Percentiles rank a stretch among this genome's conserved stretches.
These are phyloP conservation scores for Chionis minor DNA, from an alignment of 2,113 vertebrate genomes.

Conservation along the genomic window DNA sequence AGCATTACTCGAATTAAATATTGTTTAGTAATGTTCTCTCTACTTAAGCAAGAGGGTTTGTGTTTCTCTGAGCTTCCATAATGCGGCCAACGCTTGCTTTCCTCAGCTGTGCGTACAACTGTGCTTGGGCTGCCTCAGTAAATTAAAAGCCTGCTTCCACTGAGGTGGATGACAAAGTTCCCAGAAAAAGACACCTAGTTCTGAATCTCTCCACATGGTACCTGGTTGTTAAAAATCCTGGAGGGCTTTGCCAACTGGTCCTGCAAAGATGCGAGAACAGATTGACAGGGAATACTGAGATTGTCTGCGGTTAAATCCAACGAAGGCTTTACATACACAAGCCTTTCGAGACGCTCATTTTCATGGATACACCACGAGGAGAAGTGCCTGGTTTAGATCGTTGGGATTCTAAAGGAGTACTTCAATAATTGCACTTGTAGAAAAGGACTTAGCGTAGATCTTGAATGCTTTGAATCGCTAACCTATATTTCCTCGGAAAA, in stretches of 20 bases:
- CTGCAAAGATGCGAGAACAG: background rate
- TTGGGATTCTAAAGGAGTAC: background rate
- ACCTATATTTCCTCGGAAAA: background rate
- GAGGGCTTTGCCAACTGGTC: background rate
- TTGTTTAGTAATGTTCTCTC: background rate
- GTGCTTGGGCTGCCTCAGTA: background rate
- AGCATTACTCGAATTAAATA: background rate
- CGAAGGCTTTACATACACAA: background rate
- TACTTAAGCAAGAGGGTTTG: background rate
- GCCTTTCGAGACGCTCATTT: background rate
- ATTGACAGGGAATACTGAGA: rapidly evolving
- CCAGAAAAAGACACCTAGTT: background rate
- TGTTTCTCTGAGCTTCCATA: background rate
- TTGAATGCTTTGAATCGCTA: background rate
- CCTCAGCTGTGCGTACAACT: background rate
- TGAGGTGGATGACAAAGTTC: background rate
- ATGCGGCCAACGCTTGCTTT: background rate
- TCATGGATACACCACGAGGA: background rate
- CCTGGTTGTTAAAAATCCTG: background rate
- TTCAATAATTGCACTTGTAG: background rate
- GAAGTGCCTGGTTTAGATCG: background rate
- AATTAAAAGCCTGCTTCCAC: background rate
- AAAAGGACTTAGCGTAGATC: background rate
- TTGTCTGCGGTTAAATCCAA: background rate
- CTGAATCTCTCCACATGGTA: background rate